Percentiles rank a stretch among this genome's conserved stretches.
Conservation (phyloP, 2,797 vertebrate genomes). For the Enteromius fasciolatus region DNA sequence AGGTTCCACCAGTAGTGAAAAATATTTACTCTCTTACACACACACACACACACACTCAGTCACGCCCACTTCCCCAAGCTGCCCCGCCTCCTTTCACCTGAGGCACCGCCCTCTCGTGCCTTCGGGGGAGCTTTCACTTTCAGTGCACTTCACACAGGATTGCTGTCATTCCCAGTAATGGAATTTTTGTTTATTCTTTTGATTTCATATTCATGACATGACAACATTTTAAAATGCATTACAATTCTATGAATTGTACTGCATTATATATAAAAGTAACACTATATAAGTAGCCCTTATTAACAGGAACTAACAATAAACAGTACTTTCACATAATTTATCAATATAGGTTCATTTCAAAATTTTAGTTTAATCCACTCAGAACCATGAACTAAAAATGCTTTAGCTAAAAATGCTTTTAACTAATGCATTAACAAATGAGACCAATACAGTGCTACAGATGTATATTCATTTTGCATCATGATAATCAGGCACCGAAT, state of each 20-base stretch:
- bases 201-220: not conserved
- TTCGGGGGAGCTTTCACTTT: constrained; percentile 21
- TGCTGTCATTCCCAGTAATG: not conserved
- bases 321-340: not conserved
- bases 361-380: not conserved
- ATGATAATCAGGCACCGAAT: not conserved
- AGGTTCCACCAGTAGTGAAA: constrained; percentile 61
- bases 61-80: constrained; percentile 10
- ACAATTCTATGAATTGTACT: not conserved
- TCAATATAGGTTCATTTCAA: not conserved
- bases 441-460: not conserved
- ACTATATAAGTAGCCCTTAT: not conserved
- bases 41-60: constrained; percentile 36
- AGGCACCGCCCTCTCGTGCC: not conserved
- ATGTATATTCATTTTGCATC: not conserved
- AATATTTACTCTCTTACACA: constrained; percentile 57
- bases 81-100: constrained; percentile 15
- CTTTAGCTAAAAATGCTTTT: not conserved
- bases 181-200: not conserved
- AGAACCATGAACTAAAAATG: not conserved
- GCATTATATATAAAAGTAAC: not conserved
- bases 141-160: not conserved
- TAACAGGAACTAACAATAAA: not conserved
- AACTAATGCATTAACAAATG: not conserved
- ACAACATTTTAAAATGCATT: not conserved